Evolutionary conservation across 2,113 vertebrate species (phyloP), one percentile per base, ranked within the genome.

Genomic region (Phodopus roborovskii): DNA sequence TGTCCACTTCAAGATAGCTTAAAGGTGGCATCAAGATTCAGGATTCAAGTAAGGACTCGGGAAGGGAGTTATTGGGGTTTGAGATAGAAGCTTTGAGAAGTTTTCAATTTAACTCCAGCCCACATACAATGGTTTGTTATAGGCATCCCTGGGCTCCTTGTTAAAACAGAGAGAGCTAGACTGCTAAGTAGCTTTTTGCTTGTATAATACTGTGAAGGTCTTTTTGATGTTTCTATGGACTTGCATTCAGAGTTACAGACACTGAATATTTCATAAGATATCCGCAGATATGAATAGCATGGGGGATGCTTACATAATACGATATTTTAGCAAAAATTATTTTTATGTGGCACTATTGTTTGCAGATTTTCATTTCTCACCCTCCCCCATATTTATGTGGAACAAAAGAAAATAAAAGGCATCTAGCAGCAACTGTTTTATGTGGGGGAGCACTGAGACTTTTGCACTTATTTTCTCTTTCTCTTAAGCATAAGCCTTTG

Each of bases 241-340:
- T 95, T 96, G 87, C 95, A 64, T 94, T 91, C 94, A 94, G 83
- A 90, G 92, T 87, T 94, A 88, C 60, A 88, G 74, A 82, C 30
- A 93, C 62, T 96, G 93, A 97, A 90, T 96, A 93, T 97, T 97
- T 97, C 75, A 94, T 89, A 96, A 96, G 70, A 75, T 85, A 96
- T 91, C 39, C 68, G 56, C 20, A 84, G 70, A 91, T 81, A 93
- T 94, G 94, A 97, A 94, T 96, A 95, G 79, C 87, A 94, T 90
- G 94, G 82, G 64, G 79, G 60, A 94, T 96, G 71, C 94, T 97
- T 97, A 93, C 33, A 84, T 94, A 97, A 91, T 87, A 75, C 75
- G 64, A 71, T 22, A 93, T 90, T 96, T 95, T 95, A 92, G 83
- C 39, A 81, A 95, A 94, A 95, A 84, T 94, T 92, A 86, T 90